These are phyloP conservation scores for Andrena praecox DNA, from an alignment of 2,888 invertebrate species.

Conservation along the genomic window DNA sequence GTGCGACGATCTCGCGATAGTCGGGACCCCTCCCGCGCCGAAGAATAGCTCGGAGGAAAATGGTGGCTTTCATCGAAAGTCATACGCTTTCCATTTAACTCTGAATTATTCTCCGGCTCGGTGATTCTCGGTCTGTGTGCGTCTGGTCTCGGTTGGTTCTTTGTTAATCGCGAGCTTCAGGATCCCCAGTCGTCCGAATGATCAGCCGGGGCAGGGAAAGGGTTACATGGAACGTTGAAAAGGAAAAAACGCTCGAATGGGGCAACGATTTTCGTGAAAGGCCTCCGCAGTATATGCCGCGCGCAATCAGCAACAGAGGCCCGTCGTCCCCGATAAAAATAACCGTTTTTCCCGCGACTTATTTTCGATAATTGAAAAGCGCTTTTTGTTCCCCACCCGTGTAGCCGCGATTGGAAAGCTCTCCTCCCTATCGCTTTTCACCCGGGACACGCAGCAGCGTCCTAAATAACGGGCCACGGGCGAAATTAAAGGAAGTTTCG, in stretches of 20 bases:
- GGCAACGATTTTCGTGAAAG: slow-evolving; percentile 25
- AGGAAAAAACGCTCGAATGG: neutral
- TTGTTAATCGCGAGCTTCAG: slow-evolving; percentile 31
- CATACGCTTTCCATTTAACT: slow-evolving; percentile 43
- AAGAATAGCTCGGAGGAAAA: slow-evolving; percentile 29
- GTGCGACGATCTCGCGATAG: slow-evolving; percentile 52
- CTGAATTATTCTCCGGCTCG: slow-evolving; percentile 47
- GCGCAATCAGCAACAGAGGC: neutral
- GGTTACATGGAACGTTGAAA: slow-evolving; percentile 8
- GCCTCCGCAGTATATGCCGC: neutral
- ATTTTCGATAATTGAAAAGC: slow-evolving; percentile 44
- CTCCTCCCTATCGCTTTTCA: slow-evolving; percentile 16
- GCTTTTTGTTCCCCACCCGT: slow-evolving; percentile 4
- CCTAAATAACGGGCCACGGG: slow-evolving; percentile 46
- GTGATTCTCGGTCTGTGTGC: neutral
- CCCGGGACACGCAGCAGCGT: slow-evolving; percentile 15
- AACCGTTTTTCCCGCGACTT: slow-evolving; percentile 29
- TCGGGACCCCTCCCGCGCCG: slow-evolving; percentile 6
- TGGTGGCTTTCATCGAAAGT: slow-evolving; percentile 43
- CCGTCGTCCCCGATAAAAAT: slow-evolving; percentile 7
- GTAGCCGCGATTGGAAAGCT: slow-evolving; percentile 29
- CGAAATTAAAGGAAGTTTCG: slow-evolving; percentile 50
- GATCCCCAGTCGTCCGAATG: slow-evolving; percentile 7
- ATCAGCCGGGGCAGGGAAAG: neutral
- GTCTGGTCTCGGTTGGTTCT: neutral